Base-by-base conservation (phyloP, 2,113 vertebrate genomes). In the Catagonus wagneri region DNA sequence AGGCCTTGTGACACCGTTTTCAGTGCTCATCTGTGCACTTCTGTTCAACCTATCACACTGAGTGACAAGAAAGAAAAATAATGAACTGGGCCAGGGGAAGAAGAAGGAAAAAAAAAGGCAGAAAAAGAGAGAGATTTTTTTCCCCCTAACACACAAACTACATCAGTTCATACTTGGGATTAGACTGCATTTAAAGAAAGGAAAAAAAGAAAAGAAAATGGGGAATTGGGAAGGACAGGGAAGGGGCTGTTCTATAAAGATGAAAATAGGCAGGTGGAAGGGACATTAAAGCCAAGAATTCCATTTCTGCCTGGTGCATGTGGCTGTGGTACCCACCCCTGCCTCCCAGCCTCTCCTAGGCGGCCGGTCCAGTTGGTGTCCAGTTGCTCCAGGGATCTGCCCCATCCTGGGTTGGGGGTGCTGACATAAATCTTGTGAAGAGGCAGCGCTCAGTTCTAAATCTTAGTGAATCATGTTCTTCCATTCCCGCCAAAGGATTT, bases 61-160 rank as follows among this genome's bases (percentile, higher is more conserved):
- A 99, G 99, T 99, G 99, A 99, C 99, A 99, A 99, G 99, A 99
- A 99, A 99, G 99, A 99, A 99, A 99, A 99, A 99, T 99, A 99
- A 99, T 99, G 99, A 99, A 99, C 99, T 99, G 99, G 99, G 99
- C 99, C 99, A 99, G 98, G 98, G 98, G 99, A 99, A 99, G 99
- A 98, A 99, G 99, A 98, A 99, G 98, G 90, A 96, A 98, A 98
- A 98, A 99, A 98, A 99, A 97, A 98, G 96, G 98, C 97, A 98
- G 98, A 97, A 95, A 99, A 98, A 99, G 99, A 99, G 99, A 98
- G 98, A 98, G 98, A 98, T 98, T 98, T 98, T 98, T 97, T 95
- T 12, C 96, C 96, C 94, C 97, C 97, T 90, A 97, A 98, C 98
- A 98, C 98, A 98, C 98, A 98, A 98, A 98, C 98, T 98, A 99